These are phyloP conservation scores for Papilio polyxenes DNA, from an alignment of 1,140 invertebrate species.

Conservation along the genomic window DNA sequence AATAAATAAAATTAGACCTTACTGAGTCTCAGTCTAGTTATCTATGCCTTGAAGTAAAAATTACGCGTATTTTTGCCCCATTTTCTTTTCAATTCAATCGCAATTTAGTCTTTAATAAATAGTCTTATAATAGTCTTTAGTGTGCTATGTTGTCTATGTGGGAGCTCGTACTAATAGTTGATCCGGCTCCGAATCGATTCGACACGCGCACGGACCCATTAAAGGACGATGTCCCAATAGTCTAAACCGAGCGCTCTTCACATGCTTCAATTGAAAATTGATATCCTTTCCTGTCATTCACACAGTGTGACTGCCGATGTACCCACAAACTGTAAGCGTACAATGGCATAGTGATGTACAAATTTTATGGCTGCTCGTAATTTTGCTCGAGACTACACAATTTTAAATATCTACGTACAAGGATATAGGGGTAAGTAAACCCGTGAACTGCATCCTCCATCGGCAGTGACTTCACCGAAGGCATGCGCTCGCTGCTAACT, in stretches of 20 bases:
- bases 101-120: not conserved
- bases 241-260: not conserved
- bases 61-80: not conserved
- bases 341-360: not conserved
- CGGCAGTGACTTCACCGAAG: not conserved
- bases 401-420: not conserved
- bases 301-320: not conserved
- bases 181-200: conserved; percentile 16
- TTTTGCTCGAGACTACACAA: not conserved
- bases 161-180: not conserved
- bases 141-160: not conserved
- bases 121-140: too few relatives aligned
- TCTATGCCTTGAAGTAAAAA: too few relatives aligned
- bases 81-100: not conserved
- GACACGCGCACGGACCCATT: conserved; percentile 22
- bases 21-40: too few relatives aligned
- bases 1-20: not conserved
- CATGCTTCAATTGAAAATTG: conserved; percentile 28
- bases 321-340: conserved; percentile 10
- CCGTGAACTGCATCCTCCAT: too few relatives aligned
- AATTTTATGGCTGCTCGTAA: not conserved
- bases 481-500: not conserved
- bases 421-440: not conserved
- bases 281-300: conserved; percentile 20
- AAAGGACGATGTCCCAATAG: conserved; percentile 25